Base-by-base conservation (phyloP, 2,113 vertebrate genomes). In the Urocitellus parryii region DNA sequence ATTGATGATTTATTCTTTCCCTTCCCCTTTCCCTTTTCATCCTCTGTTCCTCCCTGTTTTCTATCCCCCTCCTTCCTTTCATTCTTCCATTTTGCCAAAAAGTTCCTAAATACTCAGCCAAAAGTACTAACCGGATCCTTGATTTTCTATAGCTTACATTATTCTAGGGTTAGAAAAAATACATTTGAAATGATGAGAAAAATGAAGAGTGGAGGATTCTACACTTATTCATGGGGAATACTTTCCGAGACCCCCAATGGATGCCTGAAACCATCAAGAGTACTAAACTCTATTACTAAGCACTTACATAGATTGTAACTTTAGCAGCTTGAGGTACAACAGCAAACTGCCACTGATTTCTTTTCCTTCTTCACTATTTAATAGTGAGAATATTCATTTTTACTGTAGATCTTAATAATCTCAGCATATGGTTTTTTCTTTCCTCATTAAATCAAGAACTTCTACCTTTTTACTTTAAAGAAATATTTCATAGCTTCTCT, bases 71-170 rank as follows among this genome's bases (percentile, higher is more conserved):
- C 29, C 37, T 88, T 89, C 17, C 58, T 86, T 81, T 12, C 29
- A 25, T 65, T 61, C 11, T 76, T 79, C 24, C 32, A 39, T 84
- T 92, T 94, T 88, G 65, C 78, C 74, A 51, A 88, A 88, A 82
- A 79, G 22, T 74, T 93, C 85, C 25, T 93, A 48, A 93, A 73
- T 82, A 88, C 16, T 86, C 68, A 78, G 72, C 24, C 85, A 82
- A 89, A 95, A 73, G 85, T 81, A 2, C 61, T 78, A 10, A 5
- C 11, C 0, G 4, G 63, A 83, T 32, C 9, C 72, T 48, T 94
- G 27, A 17, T 42, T 70, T 93, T 56, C 13, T 81, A 80, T 45
- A 67, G 48, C 39, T 83, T 81, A 37, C 13, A 22, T 88, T 85
- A 14, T 94, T 45, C 25, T 91, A 61, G 48, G 48, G 8, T 81